Conservation (phyloP, 1,140 invertebrate species). For the Danaus plexippus region DNA sequence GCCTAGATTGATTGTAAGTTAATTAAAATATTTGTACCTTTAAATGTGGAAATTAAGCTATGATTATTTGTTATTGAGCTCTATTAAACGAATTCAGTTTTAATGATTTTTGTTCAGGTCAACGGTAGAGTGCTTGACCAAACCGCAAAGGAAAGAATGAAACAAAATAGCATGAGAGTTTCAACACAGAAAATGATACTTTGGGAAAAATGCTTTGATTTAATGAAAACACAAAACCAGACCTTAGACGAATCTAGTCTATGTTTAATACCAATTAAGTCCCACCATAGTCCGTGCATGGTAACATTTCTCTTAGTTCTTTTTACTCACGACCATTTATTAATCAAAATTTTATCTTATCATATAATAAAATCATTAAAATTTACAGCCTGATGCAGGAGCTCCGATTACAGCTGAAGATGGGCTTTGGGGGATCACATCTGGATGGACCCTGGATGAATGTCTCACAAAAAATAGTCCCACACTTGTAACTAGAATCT, state of each 20-base stretch:
- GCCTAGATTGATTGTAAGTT: constrained; percentile 55
- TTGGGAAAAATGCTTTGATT: constrained; percentile 24
- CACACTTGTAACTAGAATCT: constrained; percentile 43
- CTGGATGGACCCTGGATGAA: constrained; percentile 35
- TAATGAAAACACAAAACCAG: constrained; percentile 22
- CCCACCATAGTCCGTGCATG: constrained; percentile 45
- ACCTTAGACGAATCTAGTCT: constrained; percentile 30
- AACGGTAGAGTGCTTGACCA: constrained; percentile 33
- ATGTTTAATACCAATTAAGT: constrained; percentile 41
- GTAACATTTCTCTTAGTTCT: constrained; percentile 25
- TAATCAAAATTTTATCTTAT: background rate
- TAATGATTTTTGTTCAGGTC: constrained; percentile 23
- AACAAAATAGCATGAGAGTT: constrained; percentile 40
- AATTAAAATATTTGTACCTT: background rate
- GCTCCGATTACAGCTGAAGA: constrained; percentile 46
- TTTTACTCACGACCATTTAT: background rate
- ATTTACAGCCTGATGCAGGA: constrained; percentile 47
- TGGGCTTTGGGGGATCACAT: constrained; percentile 54
- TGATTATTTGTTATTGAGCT: background rate
- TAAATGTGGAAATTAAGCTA: background rate
- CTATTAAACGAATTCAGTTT: background rate
- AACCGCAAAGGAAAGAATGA: constrained; percentile 36
- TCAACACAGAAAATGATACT: constrained; percentile 45
- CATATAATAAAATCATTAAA: constrained; percentile 4
- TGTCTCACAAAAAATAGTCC: constrained; percentile 31